phyloP scores from a whole-genome alignment of 2,797 vertebrate genomes.

The Acanthiza pusilla region DNA sequence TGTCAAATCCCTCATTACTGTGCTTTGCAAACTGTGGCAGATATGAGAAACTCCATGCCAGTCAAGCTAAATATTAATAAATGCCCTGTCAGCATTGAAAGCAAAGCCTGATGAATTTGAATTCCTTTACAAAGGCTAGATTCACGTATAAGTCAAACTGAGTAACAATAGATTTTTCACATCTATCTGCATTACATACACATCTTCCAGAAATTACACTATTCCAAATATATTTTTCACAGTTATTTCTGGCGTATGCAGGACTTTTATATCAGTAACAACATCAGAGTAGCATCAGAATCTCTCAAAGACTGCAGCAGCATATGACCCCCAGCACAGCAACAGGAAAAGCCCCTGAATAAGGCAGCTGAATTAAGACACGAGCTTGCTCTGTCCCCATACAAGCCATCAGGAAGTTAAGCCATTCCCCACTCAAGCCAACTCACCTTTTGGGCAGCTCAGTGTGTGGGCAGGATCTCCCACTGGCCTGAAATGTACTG shows the following conservation, averaged over 20 bases:
- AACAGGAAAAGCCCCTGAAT: neutral
- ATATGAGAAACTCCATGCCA: neutral
- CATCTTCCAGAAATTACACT: neutral
- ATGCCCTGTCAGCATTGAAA: neutral
- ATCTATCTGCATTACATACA: neutral
- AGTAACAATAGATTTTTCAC: neutral
- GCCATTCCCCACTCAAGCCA: neutral
- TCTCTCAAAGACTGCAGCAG: neutral
- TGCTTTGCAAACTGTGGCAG: neutral
- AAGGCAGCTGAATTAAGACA: neutral
- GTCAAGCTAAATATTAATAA: neutral
- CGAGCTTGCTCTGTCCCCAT: neutral
- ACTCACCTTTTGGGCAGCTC: neutral
- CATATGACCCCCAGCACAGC: neutral
- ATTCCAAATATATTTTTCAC: neutral
- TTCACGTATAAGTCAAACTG: neutral
- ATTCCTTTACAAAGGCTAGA: neutral
- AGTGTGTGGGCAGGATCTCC: neutral
- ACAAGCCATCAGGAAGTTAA: neutral
- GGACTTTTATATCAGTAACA: neutral
- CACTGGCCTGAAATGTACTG: rapidly evolving
- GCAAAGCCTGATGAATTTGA: neutral
- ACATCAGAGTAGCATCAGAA: neutral
- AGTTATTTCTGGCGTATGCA: neutral
- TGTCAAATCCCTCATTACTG: neutral